Conservation (phyloP, 2,888 invertebrate genomes). For the Drosophila sordidula region DNA sequence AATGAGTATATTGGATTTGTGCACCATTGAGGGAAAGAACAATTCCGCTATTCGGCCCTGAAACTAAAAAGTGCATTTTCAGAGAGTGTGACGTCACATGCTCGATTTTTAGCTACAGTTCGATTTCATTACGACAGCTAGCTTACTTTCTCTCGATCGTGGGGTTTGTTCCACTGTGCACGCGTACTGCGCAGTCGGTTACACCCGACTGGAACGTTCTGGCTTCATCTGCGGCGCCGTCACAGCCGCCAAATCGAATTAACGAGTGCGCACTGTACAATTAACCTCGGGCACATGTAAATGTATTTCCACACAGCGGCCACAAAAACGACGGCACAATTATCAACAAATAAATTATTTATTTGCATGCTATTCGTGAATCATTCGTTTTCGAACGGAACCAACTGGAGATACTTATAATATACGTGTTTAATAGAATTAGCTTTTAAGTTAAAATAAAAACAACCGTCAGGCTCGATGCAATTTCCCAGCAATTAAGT, state of each 20-base stretch:
- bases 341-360: slow-evolving; percentile 11
- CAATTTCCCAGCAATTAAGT: slow-evolving; percentile 39
- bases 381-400: slow-evolving; percentile 34
- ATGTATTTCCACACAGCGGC: slow-evolving; percentile 50
- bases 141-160: too few species aligned
- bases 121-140: too few species aligned
- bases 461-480: slow-evolving; percentile 26
- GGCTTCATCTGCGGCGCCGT: slow-evolving; percentile 26
- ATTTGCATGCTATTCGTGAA: slow-evolving; percentile 16
- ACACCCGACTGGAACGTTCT: not conserved
- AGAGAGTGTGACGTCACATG: too few species aligned
- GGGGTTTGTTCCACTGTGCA: too few species aligned
- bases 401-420: not conserved
- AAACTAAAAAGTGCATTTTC: too few species aligned
- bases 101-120: too few species aligned
- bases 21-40: too few species aligned
- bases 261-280: slow-evolving; percentile 66
- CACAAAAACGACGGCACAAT: slow-evolving; percentile 17
- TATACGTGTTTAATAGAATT: not conserved
- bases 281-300: slow-evolving; percentile 71
- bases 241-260: slow-evolving; percentile 61
- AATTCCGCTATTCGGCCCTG: too few species aligned
- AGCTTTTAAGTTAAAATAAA: slow-evolving; percentile 18
- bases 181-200: too few species aligned
- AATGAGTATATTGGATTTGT: too few species aligned